Base-by-base conservation (phyloP, 2,888 invertebrate species). In the Leucophora obtusa region DNA sequence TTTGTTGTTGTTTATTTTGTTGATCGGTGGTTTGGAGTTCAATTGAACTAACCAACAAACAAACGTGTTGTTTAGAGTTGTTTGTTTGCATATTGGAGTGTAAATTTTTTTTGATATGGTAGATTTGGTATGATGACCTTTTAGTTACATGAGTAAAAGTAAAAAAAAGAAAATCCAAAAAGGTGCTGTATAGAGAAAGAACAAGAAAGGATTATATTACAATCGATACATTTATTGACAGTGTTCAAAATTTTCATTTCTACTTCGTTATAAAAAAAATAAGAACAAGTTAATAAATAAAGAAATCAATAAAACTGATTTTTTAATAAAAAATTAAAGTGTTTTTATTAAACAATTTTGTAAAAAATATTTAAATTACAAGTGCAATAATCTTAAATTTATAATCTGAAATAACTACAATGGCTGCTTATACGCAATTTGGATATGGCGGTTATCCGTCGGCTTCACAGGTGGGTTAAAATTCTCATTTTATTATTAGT, bases 361-460 rank as follows among this genome's bases (percentile, higher is more conserved):
- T 65, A 35, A n/a, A 33, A 51, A 59, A 8, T 24, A 2, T 17
- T 33, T 51, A 15, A 35, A 58, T 38, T 54, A 50, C 17, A 28
- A 75, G 74, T 82, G 78, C 72, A 78, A 78, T 66, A 74, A 50
- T 54, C n/a, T 6, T 3, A n/a, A 56, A 24, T 50, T 0, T 28
- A 28, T 28, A 6, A 28, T 7, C 17, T 15, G 15, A 62, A 53
- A 43, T 50, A 24, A 2, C 4, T 50, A 84, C 79, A 71, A 91
- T 91, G 91, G 90, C 96, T 91, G 95, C 96, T 87, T 97, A 97
- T 92, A 94, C 96, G 90, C 96, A 97, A 92, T 96, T 96, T 92
- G 96, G 96, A 92, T 97, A 96, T 91, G 93, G 95, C 81, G 86
- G 87, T 88, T 96, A 96, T 93, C 95, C 96, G 93, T 93, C 96